Base-by-base conservation (phyloP, 2,888 invertebrate species). In the Drosophila macrospina region DNA sequence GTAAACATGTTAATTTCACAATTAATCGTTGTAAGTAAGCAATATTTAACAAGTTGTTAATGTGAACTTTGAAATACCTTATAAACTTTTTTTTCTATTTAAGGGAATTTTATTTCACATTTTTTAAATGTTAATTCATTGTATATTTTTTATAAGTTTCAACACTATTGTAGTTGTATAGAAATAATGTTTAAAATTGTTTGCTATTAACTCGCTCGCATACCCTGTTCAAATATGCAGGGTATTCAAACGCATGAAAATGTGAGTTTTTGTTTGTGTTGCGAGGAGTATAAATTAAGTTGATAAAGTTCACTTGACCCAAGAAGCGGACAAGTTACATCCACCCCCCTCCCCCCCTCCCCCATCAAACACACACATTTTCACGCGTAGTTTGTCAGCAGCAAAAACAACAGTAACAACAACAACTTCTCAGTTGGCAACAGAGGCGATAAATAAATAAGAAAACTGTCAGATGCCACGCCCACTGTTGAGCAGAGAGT, bases 221-320 rank as follows among this genome's bases (percentile, higher is more conserved):
- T 0, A 10, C 5, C 7, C 5, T 5, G 1, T 6, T 28, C 7
- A 7, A 8, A 28, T 28, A 10, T 2, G 10, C 39, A 16, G 10
- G 39, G 32, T 57, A 47, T 48, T 24, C 28, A 48, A 32, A 42
- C 51, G 50, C 48, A 51, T 50, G 20, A 48, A 80, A 66, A 74
- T 74, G 61, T 65, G 63, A 69, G 30, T 39, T 57, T 30, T 37
- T 57, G 34, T 30, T 10, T 26, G 39, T 65, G 6, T 57, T 73
- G 60, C 45, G 52, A 47, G n/a, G 36, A 65, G 61, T 64, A 64
- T 76, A 69, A 81, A 78, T 80, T 76, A 71, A 72, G 76, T 76
- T 84, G 71, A 69, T 76, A 73, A 80, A 84, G 64, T 84, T 84
- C 54, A 20, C 75, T 71, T 77, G 69, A 60, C 63, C 55, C 52